Evolutionary conservation across 64 coral and sea anemone genomes (phyloP), one percentile per base, ranked within the genome.

Genomic region (Stichodactyla mertensii): DNA sequence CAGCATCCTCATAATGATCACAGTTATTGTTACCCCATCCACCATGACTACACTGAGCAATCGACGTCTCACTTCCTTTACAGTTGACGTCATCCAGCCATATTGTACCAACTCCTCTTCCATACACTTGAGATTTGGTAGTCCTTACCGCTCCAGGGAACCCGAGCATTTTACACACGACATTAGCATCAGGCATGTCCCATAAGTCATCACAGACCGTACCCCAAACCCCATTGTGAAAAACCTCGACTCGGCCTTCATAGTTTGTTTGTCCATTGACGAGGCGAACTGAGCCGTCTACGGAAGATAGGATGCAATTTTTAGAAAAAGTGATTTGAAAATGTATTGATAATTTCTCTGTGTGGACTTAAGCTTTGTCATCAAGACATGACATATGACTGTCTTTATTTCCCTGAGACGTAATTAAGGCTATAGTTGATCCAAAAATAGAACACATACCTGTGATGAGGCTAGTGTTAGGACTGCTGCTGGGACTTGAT

Each of bases 131-230:
- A 16, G 36, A 51, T 52, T 55, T 53, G 28, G 77, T 36, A 10
- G 77, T 53, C 24, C 28, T 51, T 36, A 79, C 28, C 13, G 77
- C 77, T 51, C 77, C 77, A 22, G 77, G 7, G 77, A 79, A 79
- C 16, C 77, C 77, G 23, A 79, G 77, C 77, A 51, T 36, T 79
- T 15, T 36, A 53, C 77, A 79, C 6, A 79, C 77, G 14, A 79
- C 77, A 79, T 53, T 14, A 79, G 18, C 77, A 79, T 79, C 77
- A 36, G 28, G 13, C 8, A 79, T 14, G 52, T 79, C 77, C 77
- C 77, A 79, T 28, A 53, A 79, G 52, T 79, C 77, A 79, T 79
- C 77, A 53, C 77, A 79, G 1, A 79, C 77, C 52, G 77, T 79
- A 51, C 77, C 77, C 77, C 77, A 79, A 51, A 51, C 77, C 5